These are phyloP conservation scores for Megalonaias nervosa DNA, from an alignment of 1,140 invertebrate genomes.

Conservation along the genomic window DNA sequence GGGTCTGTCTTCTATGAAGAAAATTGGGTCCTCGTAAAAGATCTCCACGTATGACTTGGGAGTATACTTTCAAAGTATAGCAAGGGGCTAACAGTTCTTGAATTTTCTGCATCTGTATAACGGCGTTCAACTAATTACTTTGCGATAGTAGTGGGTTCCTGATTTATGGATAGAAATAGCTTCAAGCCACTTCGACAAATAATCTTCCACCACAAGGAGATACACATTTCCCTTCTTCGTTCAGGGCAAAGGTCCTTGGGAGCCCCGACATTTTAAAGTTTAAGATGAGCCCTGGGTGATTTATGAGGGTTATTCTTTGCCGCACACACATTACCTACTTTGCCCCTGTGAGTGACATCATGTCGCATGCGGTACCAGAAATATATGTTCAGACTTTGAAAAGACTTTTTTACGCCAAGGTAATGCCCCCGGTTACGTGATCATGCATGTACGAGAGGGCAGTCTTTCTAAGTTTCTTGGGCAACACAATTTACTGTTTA, in stretches of 20 bases:
- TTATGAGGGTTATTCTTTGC: background rate
- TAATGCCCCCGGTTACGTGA: background rate
- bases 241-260: background rate
- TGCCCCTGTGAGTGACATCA: background rate
- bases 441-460: too few species aligned
- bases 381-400: background rate
- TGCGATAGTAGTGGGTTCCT: slow-evolving; percentile 32
- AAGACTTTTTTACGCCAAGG: background rate
- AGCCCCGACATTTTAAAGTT: background rate
- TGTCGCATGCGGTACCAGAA: too few species aligned
- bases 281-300: background rate
- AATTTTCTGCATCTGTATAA: too few species aligned
- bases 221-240: slow-evolving; percentile 38
- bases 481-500: too few species aligned
- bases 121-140: slow-evolving; percentile 38
- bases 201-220: slow-evolving; percentile 50
- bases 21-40: too few species aligned
- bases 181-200: slow-evolving; percentile 50
- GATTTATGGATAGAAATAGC: slow-evolving; percentile 38
- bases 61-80: too few species aligned
- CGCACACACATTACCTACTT: background rate
- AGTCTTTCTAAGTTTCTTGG: too few species aligned
- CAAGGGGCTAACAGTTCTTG: too few species aligned
- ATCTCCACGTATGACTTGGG: too few species aligned
- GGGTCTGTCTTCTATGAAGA: too few species aligned